Evolutionary conservation across 2,888 invertebrate genomes (phyloP), one percentile per base, ranked within the genome.

Genomic region (Acanthococcus lagerstroemiae): DNA sequence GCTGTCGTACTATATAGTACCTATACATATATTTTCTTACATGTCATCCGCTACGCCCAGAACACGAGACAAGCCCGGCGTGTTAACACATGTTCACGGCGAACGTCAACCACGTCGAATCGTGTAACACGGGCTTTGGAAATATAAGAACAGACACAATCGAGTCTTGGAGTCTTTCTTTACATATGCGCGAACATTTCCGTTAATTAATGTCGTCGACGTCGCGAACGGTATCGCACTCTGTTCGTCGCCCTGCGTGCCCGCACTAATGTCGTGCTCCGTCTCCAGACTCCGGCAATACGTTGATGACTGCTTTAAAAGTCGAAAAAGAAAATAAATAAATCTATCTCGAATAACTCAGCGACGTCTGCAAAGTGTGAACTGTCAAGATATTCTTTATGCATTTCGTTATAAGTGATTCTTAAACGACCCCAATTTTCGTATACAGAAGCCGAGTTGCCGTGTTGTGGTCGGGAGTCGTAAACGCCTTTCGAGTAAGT

Each of bases 151-250:
- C 52, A 52, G 52, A 52, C 30, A 26, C 25, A 48, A 45, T 17
- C 22, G 9, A 5, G 4, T 17, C 6, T 4, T 21, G 26, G 52
- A 4, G n/a, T 19, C 22, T 37, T 45, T 50, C 17, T 30, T 27
- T 52, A 61, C 61, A 61, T 61, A 61, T 61, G 61, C 61, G 61
- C 61, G 61, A 61, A 61, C 61, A 61, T 61, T 61, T 61, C 61
- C 61, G 61, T 61, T 61, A 61, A 61, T 61, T 61, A 61, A 61
- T 61, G 61, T 61, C 61, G 52, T 61, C 50, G 30, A 52, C 50
- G 37, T 61, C 52, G 55, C 55, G 30, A 57, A 57, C 56, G 37
- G n/a, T 22, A 24, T n/a, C 46, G 17, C 4, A 17, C 46, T 45
- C 46, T 19, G 19, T 45, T 45, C 46, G 7, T 9, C 19, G 46